Percentiles rank a stretch among this genome's conserved stretches.
phyloP scores from a whole-genome alignment of 2,888 invertebrate genomes.

The Parnassius glacialis region DNA sequence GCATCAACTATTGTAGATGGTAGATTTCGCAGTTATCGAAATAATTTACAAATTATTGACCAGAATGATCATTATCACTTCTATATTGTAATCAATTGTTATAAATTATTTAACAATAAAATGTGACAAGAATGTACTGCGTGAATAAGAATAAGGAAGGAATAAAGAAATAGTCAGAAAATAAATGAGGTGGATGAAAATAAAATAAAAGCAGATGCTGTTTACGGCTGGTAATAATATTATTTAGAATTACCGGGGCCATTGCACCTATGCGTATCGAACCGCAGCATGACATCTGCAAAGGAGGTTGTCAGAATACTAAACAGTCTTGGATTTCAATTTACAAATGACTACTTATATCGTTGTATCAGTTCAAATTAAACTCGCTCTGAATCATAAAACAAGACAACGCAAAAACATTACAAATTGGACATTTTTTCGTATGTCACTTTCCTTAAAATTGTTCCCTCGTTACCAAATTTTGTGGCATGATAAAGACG shows the following conservation, averaged over 20 bases:
- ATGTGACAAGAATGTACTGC: neutral
- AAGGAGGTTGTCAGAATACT: constrained; percentile 14
- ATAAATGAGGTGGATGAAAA: constrained; percentile 11
- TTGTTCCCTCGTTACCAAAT: constrained; percentile 16
- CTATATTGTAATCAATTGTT: no score
- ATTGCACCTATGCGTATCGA: constrained; percentile 15
- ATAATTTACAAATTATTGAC: neutral
- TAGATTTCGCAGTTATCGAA: neutral
- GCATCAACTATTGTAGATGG: no score
- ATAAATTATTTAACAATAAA: no score
- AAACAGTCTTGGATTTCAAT: constrained; percentile 24
- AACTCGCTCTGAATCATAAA: constrained; percentile 21
- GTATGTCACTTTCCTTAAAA: constrained; percentile 16
- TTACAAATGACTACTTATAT: constrained; percentile 22
- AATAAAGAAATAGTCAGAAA: constrained; percentile 9
- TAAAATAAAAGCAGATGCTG: constrained; percentile 8
- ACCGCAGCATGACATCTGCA: constrained; percentile 20
- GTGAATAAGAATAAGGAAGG: constrained; percentile 12
- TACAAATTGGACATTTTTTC: constrained; percentile 8
- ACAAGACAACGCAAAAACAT: constrained; percentile 15
- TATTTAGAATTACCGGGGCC: constrained; percentile 15
- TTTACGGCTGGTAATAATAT: constrained; percentile 7
- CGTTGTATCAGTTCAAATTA: constrained; percentile 21
- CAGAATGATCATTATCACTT: neutral
- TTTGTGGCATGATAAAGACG: neutral